A percentile compares a stretch with the other conserved stretches of the same genome.
Conservation (phyloP, 2,113 vertebrate genomes). For the Platichthys stellatus region DNA sequence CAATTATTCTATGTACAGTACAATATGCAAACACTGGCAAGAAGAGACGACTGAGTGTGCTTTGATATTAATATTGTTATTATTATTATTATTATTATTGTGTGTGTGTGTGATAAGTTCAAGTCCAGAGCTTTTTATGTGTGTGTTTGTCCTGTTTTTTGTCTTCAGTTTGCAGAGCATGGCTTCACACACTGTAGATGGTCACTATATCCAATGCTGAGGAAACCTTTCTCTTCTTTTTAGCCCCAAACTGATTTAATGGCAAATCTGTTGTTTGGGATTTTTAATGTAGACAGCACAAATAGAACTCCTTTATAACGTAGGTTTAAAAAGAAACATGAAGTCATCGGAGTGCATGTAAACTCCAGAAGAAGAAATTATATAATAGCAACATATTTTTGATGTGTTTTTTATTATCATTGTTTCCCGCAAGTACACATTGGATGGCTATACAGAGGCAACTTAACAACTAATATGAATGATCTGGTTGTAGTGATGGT, state of each 20-base stretch:
- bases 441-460: neutral
- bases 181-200: conserved; percentile 26
- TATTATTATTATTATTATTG: conserved; percentile 9
- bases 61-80: conserved; percentile 40
- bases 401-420: too few relatives aligned
- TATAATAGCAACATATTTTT: neutral
- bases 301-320: conserved; percentile 34
- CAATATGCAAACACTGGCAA: conserved; percentile 80
- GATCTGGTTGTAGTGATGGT: neutral
- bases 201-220: conserved; percentile 29
- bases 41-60: conserved; percentile 60
- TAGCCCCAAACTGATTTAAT: conserved; percentile 23
- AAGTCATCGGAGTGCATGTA: neutral
- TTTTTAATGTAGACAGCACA: conserved; percentile 25
- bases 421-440: too few relatives aligned
- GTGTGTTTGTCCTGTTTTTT: conserved; percentile 36
- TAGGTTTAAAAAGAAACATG: conserved; percentile 1
- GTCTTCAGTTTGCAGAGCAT: conserved; percentile 44
- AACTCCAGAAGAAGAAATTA: neutral
- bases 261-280: neutral
- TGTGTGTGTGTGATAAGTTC: conserved; percentile 35
- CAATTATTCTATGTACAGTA: conserved; percentile 69
- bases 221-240: conserved; percentile 7
- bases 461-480: neutral
- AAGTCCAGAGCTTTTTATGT: conserved; percentile 48